Base-by-base conservation (phyloP, 2,797 vertebrate genomes). In the Nyctibius grandis region DNA sequence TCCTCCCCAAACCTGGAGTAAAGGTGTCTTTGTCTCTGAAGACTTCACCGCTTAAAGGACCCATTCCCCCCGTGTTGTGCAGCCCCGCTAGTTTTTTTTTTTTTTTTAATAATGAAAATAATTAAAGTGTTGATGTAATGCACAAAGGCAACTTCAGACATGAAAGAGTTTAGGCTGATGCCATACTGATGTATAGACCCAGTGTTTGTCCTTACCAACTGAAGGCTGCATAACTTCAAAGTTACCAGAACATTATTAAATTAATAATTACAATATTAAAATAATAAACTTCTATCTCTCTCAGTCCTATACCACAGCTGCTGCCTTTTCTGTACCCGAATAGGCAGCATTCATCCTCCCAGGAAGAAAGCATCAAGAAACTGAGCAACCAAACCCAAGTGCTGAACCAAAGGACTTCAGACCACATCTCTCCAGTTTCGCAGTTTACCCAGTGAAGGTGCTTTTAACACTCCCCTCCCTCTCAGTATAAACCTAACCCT, bases 361-460 rank as follows among this genome's bases (percentile, higher is more conserved):
- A 38, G 33, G n/a, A 38, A 22, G 19, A 31, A 33, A 19, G 15
- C 28, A 9, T 19, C 13, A 56, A 26, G 47, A 70, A 77, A 44
- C 7, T 5, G 9, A 63, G 34, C 29, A 16, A 53, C 10, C 7
- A 15, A 12, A 21, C 25, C 7, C 26, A 9, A 10, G 11, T 19
- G 15, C 67, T 9, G 23, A 8, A 15, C 22, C 6, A 15, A 9
- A 14, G 9, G 11, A 11, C 23, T 80, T 15, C 12, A 65, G 34
- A 40, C 3, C 0, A 8, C 60, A 9, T 18, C 31, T 13, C 16
- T 11, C 11, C 13, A 5, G 5, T 25, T 38, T 22, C 18, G 5
- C 11, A 61, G 7, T 48, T 76, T 12, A 56, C n/a, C 15, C 23
- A 11, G 23, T 5, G 15, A 70, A 67, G 12, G 20, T 44, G 38